Conservation (phyloP, 2,113 vertebrate genomes). For the Bucco capensis region DNA sequence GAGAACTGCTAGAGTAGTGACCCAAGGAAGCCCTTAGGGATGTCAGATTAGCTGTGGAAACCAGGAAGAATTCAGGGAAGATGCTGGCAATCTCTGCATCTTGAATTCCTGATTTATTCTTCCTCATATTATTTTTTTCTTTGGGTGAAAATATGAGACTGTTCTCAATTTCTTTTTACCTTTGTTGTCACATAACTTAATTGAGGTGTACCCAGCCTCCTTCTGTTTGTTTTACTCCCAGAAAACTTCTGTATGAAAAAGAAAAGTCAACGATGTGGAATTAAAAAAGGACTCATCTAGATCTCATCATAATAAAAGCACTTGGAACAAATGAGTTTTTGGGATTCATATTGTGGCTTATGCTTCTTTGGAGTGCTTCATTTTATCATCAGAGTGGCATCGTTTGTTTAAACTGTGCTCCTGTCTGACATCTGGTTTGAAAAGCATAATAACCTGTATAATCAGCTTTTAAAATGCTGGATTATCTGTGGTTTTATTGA, state of each 20-base stretch:
- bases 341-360: conserved; percentile 14
- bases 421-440: conserved; percentile 57
- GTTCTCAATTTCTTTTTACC: not conserved
- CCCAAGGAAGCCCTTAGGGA: not conserved
- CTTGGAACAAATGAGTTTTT: conserved; percentile 33
- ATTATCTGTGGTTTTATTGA: conserved; percentile 55
- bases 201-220: not conserved
- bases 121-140: not conserved
- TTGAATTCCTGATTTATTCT: not conserved
- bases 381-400: conserved; percentile 1
- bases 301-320: not conserved
- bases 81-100: not conserved
- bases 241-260: not conserved
- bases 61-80: not conserved
- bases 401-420: conserved; percentile 36
- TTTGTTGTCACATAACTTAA: not conserved
- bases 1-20: not conserved
- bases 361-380: not conserved
- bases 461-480: conserved; percentile 62
- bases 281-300: conserved; percentile 4
- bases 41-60: not conserved
- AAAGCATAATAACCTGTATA: conserved; percentile 58
- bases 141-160: not conserved
- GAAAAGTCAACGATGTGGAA: not conserved
- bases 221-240: conserved; percentile 3